Conservation (phyloP, 2,888 invertebrate genomes). For the Drosophila anceps region DNA sequence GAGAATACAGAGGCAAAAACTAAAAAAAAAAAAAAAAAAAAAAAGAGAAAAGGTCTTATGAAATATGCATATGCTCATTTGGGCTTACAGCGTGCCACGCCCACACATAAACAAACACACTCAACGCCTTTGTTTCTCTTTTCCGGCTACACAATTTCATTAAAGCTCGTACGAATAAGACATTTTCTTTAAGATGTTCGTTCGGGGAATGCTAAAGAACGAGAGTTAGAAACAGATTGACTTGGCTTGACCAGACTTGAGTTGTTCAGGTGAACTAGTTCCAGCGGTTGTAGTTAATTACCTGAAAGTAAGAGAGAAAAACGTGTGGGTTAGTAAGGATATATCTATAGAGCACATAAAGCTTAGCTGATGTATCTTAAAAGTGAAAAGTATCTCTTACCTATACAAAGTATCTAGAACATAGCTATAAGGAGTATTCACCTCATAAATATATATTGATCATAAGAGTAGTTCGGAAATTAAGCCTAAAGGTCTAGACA, state of each 20-base stretch:
- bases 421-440: too few species aligned
- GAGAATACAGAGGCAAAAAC: conserved; percentile 12
- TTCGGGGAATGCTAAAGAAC: conserved; percentile 37
- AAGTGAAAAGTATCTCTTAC: too few species aligned
- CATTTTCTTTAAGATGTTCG: conserved; percentile 56
- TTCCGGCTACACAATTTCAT: conserved; percentile 49
- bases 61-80: conserved; percentile 80
- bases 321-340: not conserved
- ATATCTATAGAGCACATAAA: not conserved
- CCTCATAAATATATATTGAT: too few species aligned
- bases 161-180: conserved; percentile 58
- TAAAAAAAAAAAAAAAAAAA: conserved; percentile 32
- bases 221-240: not conserved
- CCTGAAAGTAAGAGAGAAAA: conserved; percentile 1
- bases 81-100: conserved; percentile 42
- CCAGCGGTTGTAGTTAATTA: not conserved
- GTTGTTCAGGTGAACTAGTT: not conserved
- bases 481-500: too few species aligned
- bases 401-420: not conserved
- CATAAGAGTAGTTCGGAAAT: too few species aligned
- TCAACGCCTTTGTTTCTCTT: conserved; percentile 20
- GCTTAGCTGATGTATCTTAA: not conserved
- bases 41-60: conserved; percentile 64
- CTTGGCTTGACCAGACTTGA: not conserved
- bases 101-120: conserved; percentile 17